Percentiles rank a stretch among this genome's conserved stretches.
phyloP scores from a whole-genome alignment of 92 coral and sea anemone genomes.

The Metridium senile region DNA sequence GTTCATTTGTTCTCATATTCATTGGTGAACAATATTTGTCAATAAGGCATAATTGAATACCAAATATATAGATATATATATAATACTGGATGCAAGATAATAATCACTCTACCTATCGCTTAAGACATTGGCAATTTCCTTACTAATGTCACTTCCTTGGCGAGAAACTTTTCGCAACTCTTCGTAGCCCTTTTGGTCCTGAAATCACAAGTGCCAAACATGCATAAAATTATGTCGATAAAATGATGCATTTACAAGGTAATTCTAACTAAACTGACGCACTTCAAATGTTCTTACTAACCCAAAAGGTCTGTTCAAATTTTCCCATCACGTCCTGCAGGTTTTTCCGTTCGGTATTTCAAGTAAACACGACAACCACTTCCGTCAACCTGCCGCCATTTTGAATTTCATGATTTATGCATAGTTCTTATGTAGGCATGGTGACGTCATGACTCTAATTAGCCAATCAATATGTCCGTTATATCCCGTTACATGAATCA shows the following conservation, averaged over 20 bases:
- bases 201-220: conserved; percentile 1
- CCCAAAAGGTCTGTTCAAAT: conserved; percentile 86
- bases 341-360: background rate
- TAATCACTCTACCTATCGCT: conserved; percentile 72
- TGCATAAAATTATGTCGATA: background rate
- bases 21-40: background rate
- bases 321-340: conserved; percentile 37
- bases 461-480: background rate
- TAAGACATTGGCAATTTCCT: conserved; percentile 74
- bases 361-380: conserved; percentile 13
- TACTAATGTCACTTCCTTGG: conserved; percentile 91
- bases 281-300: conserved; percentile 10
- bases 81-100: too few relatives aligned
- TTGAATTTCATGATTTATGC: conserved; percentile 2
- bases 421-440: background rate
- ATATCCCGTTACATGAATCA: background rate
- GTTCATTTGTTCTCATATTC: background rate
- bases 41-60: too few relatives aligned
- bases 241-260: background rate
- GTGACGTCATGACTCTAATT: background rate
- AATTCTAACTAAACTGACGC: background rate
- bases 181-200: conserved; percentile 96
- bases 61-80: too few relatives aligned
- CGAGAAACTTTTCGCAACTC: conserved; percentile 94
- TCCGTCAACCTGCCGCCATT: conserved; percentile 23